Conservation (phyloP, 1,140 invertebrate species). For the Tetramorium parvispinum region DNA sequence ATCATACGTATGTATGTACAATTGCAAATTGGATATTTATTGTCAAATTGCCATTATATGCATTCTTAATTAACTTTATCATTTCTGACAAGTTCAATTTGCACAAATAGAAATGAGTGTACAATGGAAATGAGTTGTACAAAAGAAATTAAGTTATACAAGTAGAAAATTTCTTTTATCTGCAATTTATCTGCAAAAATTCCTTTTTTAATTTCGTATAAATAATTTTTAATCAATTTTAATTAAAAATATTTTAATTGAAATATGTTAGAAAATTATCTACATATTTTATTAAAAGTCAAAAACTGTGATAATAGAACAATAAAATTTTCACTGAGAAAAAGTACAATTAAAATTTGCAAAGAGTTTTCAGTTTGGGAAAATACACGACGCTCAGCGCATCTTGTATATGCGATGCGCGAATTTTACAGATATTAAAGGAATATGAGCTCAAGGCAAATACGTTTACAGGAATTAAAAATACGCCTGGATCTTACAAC, state of each 20-base stretch:
- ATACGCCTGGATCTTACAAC: background rate
- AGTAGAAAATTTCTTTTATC: no score
- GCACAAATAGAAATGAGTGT: background rate
- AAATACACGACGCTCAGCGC: background rate
- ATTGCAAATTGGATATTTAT: background rate
- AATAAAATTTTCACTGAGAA: background rate
- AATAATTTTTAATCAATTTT: background rate
- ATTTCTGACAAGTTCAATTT: background rate
- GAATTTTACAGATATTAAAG: constrained; percentile 15
- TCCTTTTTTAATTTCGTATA: background rate
- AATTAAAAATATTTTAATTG: background rate
- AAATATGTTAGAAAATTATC: background rate
- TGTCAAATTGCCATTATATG: background rate
- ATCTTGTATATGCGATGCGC: background rate
- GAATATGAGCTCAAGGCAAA: constrained; percentile 7
- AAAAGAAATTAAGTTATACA: no score
- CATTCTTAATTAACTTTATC: background rate
- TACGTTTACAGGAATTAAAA: constrained; percentile 12
- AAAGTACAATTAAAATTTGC: constrained; percentile 8
- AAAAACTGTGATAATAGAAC: background rate
- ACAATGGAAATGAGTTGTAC: no score
- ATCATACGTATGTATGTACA: background rate
- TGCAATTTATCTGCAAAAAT: no score
- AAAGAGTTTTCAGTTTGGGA: constrained; percentile 9
- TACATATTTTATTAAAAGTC: background rate